Evolutionary conservation across 2,113 vertebrate genomes (phyloP).

Genomic region (Myodes glareolus): DNA sequence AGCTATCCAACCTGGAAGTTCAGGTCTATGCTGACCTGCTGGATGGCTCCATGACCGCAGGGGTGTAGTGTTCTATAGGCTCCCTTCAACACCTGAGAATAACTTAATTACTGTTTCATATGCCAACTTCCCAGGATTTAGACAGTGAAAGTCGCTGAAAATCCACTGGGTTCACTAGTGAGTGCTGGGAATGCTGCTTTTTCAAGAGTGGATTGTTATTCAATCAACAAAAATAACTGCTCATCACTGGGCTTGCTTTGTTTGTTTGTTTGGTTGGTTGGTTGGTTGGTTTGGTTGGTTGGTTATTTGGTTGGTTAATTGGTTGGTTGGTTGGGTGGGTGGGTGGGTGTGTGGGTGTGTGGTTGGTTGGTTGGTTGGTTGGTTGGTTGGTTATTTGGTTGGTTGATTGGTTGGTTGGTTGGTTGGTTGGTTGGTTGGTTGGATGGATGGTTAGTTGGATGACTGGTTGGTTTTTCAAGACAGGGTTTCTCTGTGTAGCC

Average conservation of each 20-base stretch:
- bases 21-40: not conserved
- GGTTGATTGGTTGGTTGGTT: too few relatives aligned
- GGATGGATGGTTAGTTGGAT: too few relatives aligned
- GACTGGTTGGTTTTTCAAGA: too few relatives aligned
- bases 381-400: too few relatives aligned
- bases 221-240: not conserved
- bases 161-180: not conserved
- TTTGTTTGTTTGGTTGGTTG: too few relatives aligned
- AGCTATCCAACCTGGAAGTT: not conserved
- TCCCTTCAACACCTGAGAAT: slow-evolving; percentile 1
- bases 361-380: too few relatives aligned
- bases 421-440: too few relatives aligned
- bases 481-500: too few relatives aligned
- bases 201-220: slow-evolving; percentile 24
- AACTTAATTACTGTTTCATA: slow-evolving; percentile 11
- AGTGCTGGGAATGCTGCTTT: not conserved
- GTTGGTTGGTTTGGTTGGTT: too few relatives aligned
- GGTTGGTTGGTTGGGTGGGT: too few relatives aligned
- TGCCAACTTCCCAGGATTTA: not conserved
- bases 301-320: too few relatives aligned
- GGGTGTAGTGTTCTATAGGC: not conserved
- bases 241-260: not conserved
- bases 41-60: not conserved
- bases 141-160: slow-evolving; percentile 33
- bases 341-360: too few relatives aligned